Base-by-base conservation (phyloP, 2,797 vertebrate species). In the Falco peregrinus region DNA sequence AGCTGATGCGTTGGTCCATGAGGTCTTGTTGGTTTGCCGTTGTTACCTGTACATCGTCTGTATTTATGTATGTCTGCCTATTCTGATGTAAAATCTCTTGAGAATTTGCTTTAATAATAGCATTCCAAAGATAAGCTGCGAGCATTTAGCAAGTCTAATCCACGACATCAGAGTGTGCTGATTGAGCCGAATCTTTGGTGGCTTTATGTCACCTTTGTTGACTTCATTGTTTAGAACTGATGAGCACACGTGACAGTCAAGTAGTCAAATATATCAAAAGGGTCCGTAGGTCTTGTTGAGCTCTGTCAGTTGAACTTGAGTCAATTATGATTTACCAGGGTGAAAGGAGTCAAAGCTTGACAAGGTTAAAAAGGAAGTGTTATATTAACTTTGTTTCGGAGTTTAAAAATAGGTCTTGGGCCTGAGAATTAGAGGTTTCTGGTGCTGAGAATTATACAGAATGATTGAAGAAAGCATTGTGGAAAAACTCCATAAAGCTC, bases 261-360 rank as follows among this genome's bases (percentile, higher is more conserved):
- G 61, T 65, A 89, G 90, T 84, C 64, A 89, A 91, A 87, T 84
- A 21, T 35, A 75, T 88, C 84, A 53, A 87, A 94, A 95, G 31
- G 50, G 50, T 90, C 56, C 41, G 13, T 28, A 81, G 69, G 78
- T 94, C 70, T 92, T 84, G 65, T 89, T 92, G 79, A 84, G 50
- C 29, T 85, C 67, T 84, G 67, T 63, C 82, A 84, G 50, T 28
- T 84, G 83, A 75, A 77, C 65, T 71, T 60, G 74, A 92, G 53
- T 92, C 70, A 77, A 28, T 84, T 57, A 68, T 4, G 84, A 21
- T 91, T 96, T 87, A 20, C 54, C 74, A 26, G 73, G 87, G 26
- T 65, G 75, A 91, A 94, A 90, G 56, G 29, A 95, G n/a, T 70
- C 77, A 87, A 84, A 80, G 64, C 37, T 13, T 68, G 81, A 79